Conservation (phyloP, 35 echinoderm and acorn worm species). For the Stichopus chloronotus region DNA sequence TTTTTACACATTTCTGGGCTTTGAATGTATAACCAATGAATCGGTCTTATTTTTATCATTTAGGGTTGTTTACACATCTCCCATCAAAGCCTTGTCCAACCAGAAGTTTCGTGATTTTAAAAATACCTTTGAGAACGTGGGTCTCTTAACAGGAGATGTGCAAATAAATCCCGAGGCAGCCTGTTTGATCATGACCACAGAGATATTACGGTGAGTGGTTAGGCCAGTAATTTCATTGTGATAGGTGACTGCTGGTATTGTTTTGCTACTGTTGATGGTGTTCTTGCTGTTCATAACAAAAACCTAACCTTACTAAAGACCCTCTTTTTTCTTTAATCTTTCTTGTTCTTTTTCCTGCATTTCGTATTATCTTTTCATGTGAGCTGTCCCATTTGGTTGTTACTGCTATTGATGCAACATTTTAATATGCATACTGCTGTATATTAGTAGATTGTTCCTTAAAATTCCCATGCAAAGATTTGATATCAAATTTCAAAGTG, state of each 20-base stretch:
- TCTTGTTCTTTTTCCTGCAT: too few species aligned
- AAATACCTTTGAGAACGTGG: conserved; percentile 85
- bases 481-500: too few species aligned
- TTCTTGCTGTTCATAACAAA: background rate
- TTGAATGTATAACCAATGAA: too few species aligned
- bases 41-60: too few species aligned
- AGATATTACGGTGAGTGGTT: conserved; percentile 78
- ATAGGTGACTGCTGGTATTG: background rate
- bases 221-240: background rate
- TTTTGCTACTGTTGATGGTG: background rate
- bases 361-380: too few species aligned
- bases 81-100: conserved; percentile 98
- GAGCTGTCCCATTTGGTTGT: too few species aligned
- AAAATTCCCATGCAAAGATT: too few species aligned
- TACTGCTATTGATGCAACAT: too few species aligned
- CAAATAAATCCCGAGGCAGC: conserved; percentile 89
- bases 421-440: too few species aligned
- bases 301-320: background rate
- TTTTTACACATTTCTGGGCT: too few species aligned
- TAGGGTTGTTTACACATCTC: conserved; percentile 95
- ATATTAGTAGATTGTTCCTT: too few species aligned
- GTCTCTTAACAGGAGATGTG: conserved; percentile 93
- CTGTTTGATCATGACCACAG: conserved; percentile 98
- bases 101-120: conserved; percentile 98
- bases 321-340: too few species aligned